A percentile compares a stretch with the other conserved stretches of the same genome.
phyloP scores from a whole-genome alignment of 2,888 invertebrate genomes.

The Drosophila nigritarsus region DNA sequence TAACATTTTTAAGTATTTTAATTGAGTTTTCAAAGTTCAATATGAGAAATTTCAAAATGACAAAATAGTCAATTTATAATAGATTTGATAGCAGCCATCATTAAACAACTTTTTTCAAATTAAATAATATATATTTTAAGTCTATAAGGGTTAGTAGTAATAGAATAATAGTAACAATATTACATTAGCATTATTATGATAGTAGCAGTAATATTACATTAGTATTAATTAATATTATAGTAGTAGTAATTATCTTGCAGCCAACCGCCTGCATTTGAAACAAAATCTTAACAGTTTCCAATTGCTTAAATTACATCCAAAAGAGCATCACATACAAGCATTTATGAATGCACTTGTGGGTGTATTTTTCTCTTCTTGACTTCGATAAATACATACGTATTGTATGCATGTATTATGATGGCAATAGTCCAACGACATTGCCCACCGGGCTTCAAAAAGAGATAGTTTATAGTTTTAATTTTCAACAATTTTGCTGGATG shows the following conservation, averaged over 20 bases:
- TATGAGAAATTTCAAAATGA: not conserved
- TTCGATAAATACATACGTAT: constrained; percentile 29
- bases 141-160: not conserved
- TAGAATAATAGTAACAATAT: not conserved
- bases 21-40: not conserved
- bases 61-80: not conserved
- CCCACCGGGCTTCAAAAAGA: constrained; percentile 51
- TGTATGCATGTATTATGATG: constrained; percentile 52
- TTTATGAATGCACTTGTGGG: constrained; percentile 7
- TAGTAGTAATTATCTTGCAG: not conserved
- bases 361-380: constrained; percentile 4
- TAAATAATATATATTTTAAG: not conserved
- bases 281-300: not conserved
- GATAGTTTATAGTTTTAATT: constrained; percentile 78
- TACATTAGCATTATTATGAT: no score
- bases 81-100: not conserved
- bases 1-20: not conserved
- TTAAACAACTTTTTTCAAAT: not conserved
- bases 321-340: constrained; percentile 27
- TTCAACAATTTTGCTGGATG: constrained; percentile 62
- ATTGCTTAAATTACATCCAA: constrained; percentile 24
- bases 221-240: not conserved
- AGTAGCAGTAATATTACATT: not conserved
- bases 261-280: constrained; percentile 3
- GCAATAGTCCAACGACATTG: constrained; percentile 60